Evolutionary conservation across 2,888 invertebrate genomes (phyloP).

Genomic region (Drosophila limbata): DNA sequence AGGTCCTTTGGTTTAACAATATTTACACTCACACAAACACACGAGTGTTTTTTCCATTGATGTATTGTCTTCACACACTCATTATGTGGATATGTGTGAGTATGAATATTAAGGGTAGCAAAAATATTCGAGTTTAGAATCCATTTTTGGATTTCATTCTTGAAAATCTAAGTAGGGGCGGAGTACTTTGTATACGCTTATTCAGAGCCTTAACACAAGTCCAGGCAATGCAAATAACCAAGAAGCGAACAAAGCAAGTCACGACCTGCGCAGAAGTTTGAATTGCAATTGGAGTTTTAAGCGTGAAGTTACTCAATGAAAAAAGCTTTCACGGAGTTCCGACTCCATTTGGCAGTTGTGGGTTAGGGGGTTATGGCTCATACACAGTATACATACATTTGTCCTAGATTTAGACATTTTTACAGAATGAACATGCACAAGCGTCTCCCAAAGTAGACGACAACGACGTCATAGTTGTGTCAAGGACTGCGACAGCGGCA

Average conservation of each 20-base stretch:
- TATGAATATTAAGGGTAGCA: constrained; percentile 47
- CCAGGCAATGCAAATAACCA: not conserved
- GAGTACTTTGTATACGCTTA: not conserved
- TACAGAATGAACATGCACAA: constrained; percentile 70
- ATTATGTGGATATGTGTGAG: constrained; percentile 2
- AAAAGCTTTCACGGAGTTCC: constrained; percentile 65
- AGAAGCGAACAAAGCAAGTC: constrained; percentile 45
- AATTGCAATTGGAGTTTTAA: constrained; percentile 61
- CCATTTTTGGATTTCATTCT: constrained; percentile 49
- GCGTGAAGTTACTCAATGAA: constrained; percentile 73
- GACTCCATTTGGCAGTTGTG: constrained; percentile 8
- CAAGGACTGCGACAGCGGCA: constrained; percentile 63
- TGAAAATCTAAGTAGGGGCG: constrained; percentile 36
- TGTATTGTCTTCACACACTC: constrained; percentile 26
- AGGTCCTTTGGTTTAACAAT: constrained; percentile 66
- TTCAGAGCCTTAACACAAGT: constrained; percentile 1
- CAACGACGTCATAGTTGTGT: constrained; percentile 66
- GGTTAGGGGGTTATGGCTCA: not conserved
- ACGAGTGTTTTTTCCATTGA: constrained; percentile 35
- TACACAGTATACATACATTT: constrained; percentile 55
- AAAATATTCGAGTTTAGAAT: constrained; percentile 39
- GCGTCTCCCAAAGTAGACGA: constrained; percentile 43
- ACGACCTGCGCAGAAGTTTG: constrained; percentile 75
- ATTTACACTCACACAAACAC: constrained; percentile 23
- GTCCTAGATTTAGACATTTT: constrained; percentile 71